These are phyloP conservation scores for Lates japonicus DNA, from an alignment of 2,797 vertebrate genomes.

Conservation along the genomic window DNA sequence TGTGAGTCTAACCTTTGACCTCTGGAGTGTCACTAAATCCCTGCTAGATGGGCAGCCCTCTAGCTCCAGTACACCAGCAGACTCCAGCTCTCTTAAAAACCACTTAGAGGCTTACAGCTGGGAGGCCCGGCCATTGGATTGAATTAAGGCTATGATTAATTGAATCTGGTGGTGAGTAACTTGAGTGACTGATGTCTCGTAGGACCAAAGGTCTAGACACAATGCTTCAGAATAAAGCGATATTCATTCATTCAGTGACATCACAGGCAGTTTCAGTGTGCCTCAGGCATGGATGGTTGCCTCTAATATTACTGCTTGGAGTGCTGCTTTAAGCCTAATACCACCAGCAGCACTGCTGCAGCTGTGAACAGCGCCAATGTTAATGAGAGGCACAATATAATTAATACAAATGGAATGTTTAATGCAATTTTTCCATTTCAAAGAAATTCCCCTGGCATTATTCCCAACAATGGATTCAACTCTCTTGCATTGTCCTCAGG, in stretches of 20 bases:
- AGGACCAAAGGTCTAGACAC: slow-evolving; percentile 76
- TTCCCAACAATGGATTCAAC: slow-evolving; percentile 63
- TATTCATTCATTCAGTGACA: slow-evolving; percentile 61
- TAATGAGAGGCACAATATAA: slow-evolving; percentile 78
- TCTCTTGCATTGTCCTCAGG: slow-evolving; percentile 68
- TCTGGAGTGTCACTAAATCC: slow-evolving; percentile 68
- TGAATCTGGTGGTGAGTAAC: slow-evolving; percentile 74
- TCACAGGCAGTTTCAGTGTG: slow-evolving; percentile 53
- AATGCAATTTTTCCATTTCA: slow-evolving; percentile 86
- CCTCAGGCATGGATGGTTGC: slow-evolving; percentile 67
- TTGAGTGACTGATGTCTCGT: slow-evolving; percentile 76
- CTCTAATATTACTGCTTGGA: slow-evolving; percentile 64
- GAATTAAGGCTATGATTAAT: slow-evolving; percentile 78
- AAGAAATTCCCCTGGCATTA: slow-evolving; percentile 78
- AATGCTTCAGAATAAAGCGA: slow-evolving; percentile 62
- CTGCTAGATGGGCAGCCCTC: slow-evolving; percentile 43
- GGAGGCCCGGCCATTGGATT: slow-evolving; percentile 66
- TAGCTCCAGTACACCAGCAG: slow-evolving; percentile 40
- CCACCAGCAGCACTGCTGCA: slow-evolving; percentile 39
- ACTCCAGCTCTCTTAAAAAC: slow-evolving; percentile 69
- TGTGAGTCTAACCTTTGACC: slow-evolving; percentile 66
- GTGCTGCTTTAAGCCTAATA: slow-evolving; percentile 58
- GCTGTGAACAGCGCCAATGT: slow-evolving; percentile 26
- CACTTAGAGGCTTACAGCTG: slow-evolving; percentile 71
- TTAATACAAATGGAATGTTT: slow-evolving; percentile 86